Percentiles rank a stretch among this genome's conserved stretches.
phyloP scores from a whole-genome alignment of 1,140 invertebrate genomes.

The Bombus pyrosoma region DNA sequence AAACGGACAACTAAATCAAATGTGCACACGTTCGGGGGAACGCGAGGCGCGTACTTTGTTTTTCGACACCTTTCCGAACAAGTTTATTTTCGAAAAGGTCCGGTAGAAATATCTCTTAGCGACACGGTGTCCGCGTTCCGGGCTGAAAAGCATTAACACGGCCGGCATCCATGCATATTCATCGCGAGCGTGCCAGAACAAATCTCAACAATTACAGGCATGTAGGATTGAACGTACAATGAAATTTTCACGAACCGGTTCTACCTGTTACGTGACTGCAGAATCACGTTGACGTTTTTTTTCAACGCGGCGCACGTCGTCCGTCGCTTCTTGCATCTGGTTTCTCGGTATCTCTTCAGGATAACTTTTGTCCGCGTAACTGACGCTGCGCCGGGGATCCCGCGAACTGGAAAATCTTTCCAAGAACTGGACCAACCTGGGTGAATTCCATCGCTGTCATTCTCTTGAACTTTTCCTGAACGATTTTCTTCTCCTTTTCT shows the following conservation, averaged over 20 bases:
- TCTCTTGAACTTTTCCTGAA: neutral
- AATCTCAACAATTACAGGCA: slow-evolving; percentile 38
- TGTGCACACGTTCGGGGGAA: neutral
- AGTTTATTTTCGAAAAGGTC: slow-evolving; percentile 30
- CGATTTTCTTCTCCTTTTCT: neutral
- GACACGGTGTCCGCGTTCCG: neutral
- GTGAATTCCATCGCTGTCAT: neutral
- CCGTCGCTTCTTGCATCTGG: neutral
- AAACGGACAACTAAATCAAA: slow-evolving; percentile 5
- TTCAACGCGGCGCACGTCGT: neutral
- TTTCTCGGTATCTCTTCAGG: neutral
- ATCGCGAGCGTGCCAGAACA: slow-evolving; percentile 23
- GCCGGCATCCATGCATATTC: slow-evolving; percentile 21
- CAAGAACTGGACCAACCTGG: neutral
- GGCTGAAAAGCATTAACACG: slow-evolving; percentile 27
- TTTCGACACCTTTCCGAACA: slow-evolving; percentile 34
- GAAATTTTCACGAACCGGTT: slow-evolving; percentile 33
- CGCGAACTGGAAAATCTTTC: neutral
- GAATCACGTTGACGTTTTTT: slow-evolving; percentile 17
- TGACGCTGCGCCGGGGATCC: neutral
- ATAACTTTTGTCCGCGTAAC: slow-evolving; percentile 17
- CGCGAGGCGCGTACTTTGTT: slow-evolving; percentile 8
- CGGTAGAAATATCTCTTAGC: slow-evolving; percentile 24
- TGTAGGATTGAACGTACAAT: slow-evolving; percentile 32
- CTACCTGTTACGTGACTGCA: slow-evolving; percentile 19